phyloP scores from a whole-genome alignment of 2,888 invertebrate genomes.

The Tubulanus polymorphus region DNA sequence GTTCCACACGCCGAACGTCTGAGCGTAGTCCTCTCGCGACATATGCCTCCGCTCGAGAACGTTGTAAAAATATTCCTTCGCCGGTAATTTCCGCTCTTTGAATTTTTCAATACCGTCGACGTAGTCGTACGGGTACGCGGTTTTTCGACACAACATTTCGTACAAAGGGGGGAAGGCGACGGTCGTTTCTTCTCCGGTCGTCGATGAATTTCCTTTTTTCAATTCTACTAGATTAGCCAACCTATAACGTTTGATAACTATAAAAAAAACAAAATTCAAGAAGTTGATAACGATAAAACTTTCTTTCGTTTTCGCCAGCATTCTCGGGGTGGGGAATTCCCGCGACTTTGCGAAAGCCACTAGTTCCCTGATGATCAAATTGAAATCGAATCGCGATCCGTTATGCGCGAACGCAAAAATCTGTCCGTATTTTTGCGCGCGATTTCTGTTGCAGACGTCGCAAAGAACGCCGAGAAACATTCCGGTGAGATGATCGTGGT shows the following conservation, averaged over 20 bases:
- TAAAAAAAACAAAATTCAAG: background rate
- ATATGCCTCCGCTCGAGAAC: background rate
- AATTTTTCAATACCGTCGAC: slow-evolving; percentile 3
- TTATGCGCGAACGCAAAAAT: background rate
- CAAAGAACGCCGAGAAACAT: background rate
- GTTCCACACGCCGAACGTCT: background rate
- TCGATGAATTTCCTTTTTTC: background rate
- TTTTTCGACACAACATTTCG: background rate
- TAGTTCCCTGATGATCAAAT: background rate
- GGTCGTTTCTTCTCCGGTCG: too few species aligned
- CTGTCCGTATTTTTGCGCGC: background rate
- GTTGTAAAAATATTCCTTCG: slow-evolving; percentile 2
- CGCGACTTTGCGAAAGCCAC: background rate
- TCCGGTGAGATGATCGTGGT: background rate
- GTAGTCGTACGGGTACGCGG: slow-evolving; percentile 8
- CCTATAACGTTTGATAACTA: background rate
- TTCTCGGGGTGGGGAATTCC: background rate
- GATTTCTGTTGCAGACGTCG: background rate
- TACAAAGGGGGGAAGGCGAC: background rate
- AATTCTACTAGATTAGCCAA: background rate
- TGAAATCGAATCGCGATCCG: background rate
- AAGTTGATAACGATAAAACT: background rate
- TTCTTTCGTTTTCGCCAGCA: background rate
- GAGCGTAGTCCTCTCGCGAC: background rate
- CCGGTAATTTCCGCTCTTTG: background rate